Evolutionary conservation across 2,113 vertebrate species (phyloP).

Genomic region (Sebastes schlegelii): DNA sequence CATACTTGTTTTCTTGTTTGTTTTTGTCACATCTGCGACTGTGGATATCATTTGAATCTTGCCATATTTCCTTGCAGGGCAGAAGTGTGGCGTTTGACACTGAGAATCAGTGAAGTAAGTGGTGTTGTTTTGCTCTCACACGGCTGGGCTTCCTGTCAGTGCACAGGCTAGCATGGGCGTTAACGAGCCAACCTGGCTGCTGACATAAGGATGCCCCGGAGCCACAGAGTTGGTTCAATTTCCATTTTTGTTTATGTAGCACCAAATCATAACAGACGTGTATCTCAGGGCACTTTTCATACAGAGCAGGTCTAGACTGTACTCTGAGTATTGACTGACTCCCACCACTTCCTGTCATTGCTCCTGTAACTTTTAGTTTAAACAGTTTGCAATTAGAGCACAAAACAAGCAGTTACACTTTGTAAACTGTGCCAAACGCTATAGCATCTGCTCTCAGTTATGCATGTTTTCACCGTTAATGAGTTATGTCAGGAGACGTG

Average conservation of each 20-base stretch:
- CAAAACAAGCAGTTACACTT: constrained; percentile 1
- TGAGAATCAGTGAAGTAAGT: constrained; percentile 52
- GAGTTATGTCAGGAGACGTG: neutral
- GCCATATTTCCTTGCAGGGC: neutral
- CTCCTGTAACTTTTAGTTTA: constrained; percentile 10
- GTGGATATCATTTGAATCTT: neutral
- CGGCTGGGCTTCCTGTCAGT: constrained; percentile 55
- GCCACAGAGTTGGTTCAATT: constrained; percentile 50
- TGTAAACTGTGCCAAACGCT: constrained; percentile 11
- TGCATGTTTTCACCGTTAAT: neutral
- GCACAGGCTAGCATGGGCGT: constrained; percentile 45
- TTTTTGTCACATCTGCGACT: neutral
- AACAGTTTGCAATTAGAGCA: constrained; percentile 30
- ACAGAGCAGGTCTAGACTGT: neutral
- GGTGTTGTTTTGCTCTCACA: constrained; percentile 61
- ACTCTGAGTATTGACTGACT: constrained; percentile 33
- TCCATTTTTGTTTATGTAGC: neutral
- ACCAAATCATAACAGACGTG: neutral
- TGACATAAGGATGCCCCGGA: constrained; percentile 62
- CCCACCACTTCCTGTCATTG: neutral
- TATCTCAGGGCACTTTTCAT: neutral
- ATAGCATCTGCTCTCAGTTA: constrained; percentile 41
- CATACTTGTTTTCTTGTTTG: neutral
- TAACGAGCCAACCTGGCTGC: constrained; percentile 61
- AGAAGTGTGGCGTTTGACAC: constrained; percentile 23